Conservation (phyloP, 2,888 invertebrate genomes). For the Syrista parreyssii region DNA sequence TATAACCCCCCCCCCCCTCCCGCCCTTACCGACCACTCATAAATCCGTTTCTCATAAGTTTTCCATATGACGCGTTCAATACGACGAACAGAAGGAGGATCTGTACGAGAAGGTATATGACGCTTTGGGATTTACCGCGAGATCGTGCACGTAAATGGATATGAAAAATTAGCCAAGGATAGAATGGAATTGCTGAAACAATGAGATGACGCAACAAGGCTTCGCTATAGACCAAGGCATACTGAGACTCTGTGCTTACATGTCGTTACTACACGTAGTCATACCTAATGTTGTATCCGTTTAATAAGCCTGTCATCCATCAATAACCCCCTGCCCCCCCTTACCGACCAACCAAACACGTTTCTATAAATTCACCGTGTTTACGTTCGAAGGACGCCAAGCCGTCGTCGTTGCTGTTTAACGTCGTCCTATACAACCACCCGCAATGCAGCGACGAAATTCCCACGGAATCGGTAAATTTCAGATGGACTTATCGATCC, state of each 20-base stretch:
- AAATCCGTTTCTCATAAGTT: background rate
- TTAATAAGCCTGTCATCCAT: background rate
- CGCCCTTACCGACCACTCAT: background rate
- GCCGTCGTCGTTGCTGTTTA: background rate
- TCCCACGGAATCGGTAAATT: background rate
- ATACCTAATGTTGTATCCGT: background rate
- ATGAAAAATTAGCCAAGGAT: constrained; percentile 42
- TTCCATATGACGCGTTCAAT: background rate
- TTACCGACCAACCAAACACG: background rate
- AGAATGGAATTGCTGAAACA: constrained; percentile 43
- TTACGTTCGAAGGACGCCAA: background rate
- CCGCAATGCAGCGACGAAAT: background rate
- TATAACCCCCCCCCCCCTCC: background rate
- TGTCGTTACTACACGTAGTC: background rate
- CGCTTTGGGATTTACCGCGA: constrained; percentile 1
- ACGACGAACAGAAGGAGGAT: constrained; percentile 25
- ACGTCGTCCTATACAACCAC: background rate
- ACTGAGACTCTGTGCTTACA: background rate
- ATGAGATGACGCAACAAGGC: constrained; percentile 42
- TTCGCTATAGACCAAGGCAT: background rate
- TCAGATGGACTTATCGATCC: background rate
- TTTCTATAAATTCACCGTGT: background rate
- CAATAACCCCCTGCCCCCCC: background rate
- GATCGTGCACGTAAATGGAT: constrained; percentile 13
- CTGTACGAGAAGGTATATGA: constrained; percentile 7